Percentiles rank a stretch among this genome's conserved stretches.
phyloP scores from a whole-genome alignment of 2,113 vertebrate species.

The Podilymbus podiceps region DNA sequence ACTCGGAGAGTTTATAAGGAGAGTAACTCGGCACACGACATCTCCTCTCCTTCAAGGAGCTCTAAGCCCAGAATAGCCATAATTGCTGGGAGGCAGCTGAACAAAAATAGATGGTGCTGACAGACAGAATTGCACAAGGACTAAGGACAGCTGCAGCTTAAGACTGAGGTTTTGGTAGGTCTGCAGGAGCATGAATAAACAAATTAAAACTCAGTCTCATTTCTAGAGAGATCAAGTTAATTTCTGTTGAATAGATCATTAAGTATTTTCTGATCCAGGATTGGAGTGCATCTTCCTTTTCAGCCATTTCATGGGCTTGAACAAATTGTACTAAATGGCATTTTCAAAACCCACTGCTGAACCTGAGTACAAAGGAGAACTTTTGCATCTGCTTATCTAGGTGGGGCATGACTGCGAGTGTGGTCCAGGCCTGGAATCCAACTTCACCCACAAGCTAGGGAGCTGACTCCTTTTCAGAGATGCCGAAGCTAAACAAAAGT shows the following conservation, averaged over 20 bases:
- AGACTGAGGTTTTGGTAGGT: background rate
- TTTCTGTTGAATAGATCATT: background rate
- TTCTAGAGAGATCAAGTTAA: background rate
- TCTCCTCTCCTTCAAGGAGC: background rate
- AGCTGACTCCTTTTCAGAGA: background rate
- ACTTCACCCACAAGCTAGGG: background rate
- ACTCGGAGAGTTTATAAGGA: background rate
- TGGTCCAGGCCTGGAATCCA: background rate
- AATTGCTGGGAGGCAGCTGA: background rate
- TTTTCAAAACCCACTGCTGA: background rate
- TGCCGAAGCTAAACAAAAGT: conserved; percentile 4
- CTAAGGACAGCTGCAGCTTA: background rate
- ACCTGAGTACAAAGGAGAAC: background rate
- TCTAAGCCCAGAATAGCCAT: background rate
- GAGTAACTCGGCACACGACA: background rate
- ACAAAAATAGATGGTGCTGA: background rate
- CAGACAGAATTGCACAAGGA: background rate
- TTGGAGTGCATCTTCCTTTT: background rate
- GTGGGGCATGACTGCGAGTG: background rate
- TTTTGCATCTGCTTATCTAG: background rate
- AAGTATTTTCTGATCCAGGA: background rate
- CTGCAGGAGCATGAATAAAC: background rate
- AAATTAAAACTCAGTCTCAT: background rate
- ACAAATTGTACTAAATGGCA: background rate
- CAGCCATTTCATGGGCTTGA: background rate